phyloP scores from a whole-genome alignment of 2,797 vertebrate species.

The Mionectes olivaceus region DNA sequence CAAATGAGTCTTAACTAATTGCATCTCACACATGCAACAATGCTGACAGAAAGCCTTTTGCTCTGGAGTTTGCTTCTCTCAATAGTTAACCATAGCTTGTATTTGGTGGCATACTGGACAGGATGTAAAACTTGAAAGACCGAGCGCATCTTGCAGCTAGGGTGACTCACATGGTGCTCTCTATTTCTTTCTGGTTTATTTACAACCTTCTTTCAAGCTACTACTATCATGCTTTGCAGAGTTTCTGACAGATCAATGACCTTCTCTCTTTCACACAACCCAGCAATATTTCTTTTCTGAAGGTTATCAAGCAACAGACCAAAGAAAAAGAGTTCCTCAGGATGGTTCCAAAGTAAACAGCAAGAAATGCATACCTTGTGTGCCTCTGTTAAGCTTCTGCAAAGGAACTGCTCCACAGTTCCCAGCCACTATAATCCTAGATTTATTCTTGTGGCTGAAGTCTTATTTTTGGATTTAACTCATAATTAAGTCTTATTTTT shows the following conservation, averaged over 20 bases:
- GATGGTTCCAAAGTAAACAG: conserved; percentile 23
- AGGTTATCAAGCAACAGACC: conserved; percentile 9
- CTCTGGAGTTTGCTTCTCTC: background rate
- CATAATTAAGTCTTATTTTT: conserved; percentile 49
- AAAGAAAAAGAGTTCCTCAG: conserved; percentile 19
- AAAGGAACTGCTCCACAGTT: conserved; percentile 9
- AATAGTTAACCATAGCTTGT: background rate
- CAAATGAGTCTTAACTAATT: background rate
- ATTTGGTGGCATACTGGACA: background rate
- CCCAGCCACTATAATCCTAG: conserved; percentile 15
- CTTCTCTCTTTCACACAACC: background rate
- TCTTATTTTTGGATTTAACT: conserved; percentile 55
- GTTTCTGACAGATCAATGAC: background rate
- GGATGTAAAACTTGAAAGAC: background rate
- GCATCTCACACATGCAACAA: background rate
- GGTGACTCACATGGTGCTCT: background rate
- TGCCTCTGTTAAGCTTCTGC: background rate
- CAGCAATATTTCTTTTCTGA: background rate
- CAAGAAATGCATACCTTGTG: background rate
- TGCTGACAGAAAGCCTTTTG: background rate
- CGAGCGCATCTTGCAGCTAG: background rate
- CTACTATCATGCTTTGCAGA: background rate
- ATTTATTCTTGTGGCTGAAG: conserved; percentile 10
- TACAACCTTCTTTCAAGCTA: background rate
- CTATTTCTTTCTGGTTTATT: background rate